These are phyloP conservation scores for Brachypodius melanocephalos DNA, from an alignment of 2,113 vertebrate genomes.

Conservation along the genomic window DNA sequence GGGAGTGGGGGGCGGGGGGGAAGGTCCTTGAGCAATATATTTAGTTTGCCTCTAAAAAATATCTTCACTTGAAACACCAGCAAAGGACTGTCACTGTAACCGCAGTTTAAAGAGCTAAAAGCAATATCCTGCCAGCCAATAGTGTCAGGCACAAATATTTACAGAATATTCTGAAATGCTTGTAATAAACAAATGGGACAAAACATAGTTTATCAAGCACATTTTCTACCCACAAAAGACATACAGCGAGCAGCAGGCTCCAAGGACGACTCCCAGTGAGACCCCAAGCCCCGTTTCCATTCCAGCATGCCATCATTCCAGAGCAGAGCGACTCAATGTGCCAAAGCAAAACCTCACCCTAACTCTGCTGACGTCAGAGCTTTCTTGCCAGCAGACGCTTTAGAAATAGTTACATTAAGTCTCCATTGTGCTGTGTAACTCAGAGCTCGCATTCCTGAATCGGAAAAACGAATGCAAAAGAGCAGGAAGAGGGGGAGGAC, in stretches of 20 bases:
- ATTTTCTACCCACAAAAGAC: background rate
- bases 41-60: background rate
- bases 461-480: background rate
- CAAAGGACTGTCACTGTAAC: background rate
- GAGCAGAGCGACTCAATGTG: background rate
- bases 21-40: background rate
- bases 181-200: background rate
- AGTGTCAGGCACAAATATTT: background rate
- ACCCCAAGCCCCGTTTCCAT: background rate
- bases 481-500: background rate
- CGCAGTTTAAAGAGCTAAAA: background rate
- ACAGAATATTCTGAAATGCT: background rate
- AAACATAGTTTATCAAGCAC: background rate
- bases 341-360: background rate
- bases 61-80: background rate
- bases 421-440: background rate
- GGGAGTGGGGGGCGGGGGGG: rapidly evolving
- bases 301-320: background rate
- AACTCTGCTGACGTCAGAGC: background rate
- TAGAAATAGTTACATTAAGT: background rate
- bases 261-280: background rate
- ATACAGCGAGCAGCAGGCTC: background rate
- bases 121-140: background rate
- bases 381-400: background rate
- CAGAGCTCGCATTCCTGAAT: background rate